Base-by-base conservation (phyloP, 2,797 vertebrate genomes). In the Silurus aristotelis region DNA sequence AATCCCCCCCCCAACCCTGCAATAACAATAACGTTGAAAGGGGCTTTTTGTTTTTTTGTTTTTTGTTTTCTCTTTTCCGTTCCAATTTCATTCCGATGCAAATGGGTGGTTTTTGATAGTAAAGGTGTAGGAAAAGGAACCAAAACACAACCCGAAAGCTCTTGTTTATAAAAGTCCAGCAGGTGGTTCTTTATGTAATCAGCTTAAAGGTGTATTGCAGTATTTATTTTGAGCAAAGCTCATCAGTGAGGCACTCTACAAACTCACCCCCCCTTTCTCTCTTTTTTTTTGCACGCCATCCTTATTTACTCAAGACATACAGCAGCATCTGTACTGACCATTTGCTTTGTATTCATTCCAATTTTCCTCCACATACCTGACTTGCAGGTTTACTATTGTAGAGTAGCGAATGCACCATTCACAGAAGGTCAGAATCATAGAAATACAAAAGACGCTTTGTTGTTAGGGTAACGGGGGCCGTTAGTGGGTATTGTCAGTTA, bases 181-280 rank as follows among this genome's bases (percentile, higher is more conserved):
- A 85, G 83, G 91, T 92, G 93, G 93, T 90, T 91, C 90, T 89
- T 88, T 83, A 56, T 48, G 64, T 95, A 95, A 95, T 94, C 94
- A 92, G 93, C 93, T 95, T 94, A 94, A 56, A 56, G 19, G 79
- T 60, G 38, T 86, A 73, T 82, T 85, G 52, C 73, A 66, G n/a
- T 48, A 86, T 88, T 90, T 89, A 88, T 88, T 89, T 87, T 80
- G 22, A 87, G 88, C 76, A 86, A 86, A 87, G 85, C 87, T 67
- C 25, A 66, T 70, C 46, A 67, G 46, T 83, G 87, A 89, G 77
- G 75, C 88, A 88, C 58, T 81, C 19, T n/a, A 48, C 55, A 75
- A 79, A 67, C 58, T 25, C 56, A 48, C 20, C 46, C 72, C 14
- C 31, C 52, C 46, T 68, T 75, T 31, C 61, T 2, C 8, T 9